Conservation (phyloP, 2,113 vertebrate species). For the Nestor notabilis region DNA sequence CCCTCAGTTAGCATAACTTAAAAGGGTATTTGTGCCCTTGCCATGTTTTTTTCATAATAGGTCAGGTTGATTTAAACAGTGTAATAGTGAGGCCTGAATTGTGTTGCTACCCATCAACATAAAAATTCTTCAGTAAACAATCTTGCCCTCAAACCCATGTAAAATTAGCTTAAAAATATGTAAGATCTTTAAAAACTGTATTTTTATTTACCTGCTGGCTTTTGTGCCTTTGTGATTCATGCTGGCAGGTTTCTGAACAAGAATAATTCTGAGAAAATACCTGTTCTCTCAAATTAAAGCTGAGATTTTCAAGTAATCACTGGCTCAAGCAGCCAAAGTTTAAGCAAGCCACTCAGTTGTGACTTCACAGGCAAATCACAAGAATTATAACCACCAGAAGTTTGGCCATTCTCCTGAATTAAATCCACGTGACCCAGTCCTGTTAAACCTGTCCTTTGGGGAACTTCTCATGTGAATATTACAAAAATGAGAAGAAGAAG, state of each 20-base stretch:
- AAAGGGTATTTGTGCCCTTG: background rate
- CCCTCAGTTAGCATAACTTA: background rate
- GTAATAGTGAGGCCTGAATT: background rate
- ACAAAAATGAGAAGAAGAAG: background rate
- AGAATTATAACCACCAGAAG: background rate
- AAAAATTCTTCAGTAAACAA: background rate
- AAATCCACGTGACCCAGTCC: background rate
- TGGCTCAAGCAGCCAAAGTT: background rate
- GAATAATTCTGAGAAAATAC: background rate
- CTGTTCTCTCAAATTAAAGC: background rate
- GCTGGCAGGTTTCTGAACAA: background rate
- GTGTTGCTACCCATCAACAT: background rate
- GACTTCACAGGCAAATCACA: background rate
- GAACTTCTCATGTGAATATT: background rate
- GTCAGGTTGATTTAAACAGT: background rate
- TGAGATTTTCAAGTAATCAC: background rate
- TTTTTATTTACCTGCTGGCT: conserved; percentile 13
- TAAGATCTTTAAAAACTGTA: background rate
- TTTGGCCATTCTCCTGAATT: background rate
- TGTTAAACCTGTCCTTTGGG: background rate
- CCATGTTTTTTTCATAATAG: background rate
- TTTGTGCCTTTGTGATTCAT: background rate
- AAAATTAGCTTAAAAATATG: background rate
- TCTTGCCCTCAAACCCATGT: background rate
- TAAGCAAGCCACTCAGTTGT: background rate